Percentiles rank a stretch among this genome's conserved stretches.
These are phyloP conservation scores for Simalia tracyae DNA, from an alignment of 2,797 vertebrate species.

Conservation along the genomic window DNA sequence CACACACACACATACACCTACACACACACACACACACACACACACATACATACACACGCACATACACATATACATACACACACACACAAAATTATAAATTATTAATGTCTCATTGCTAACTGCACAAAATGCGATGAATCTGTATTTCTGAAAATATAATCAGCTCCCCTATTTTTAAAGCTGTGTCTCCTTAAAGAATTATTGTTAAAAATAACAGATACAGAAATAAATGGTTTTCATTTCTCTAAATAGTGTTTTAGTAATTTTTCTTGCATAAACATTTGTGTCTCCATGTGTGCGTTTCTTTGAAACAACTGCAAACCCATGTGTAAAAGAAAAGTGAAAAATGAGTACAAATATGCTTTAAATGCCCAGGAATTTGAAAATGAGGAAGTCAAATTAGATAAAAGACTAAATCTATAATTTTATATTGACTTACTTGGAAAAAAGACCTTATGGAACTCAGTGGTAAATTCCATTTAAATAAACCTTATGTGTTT, in stretches of 20 bases:
- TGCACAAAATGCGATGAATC: conserved; percentile 53
- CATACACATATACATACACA: neutral
- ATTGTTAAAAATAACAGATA: conserved; percentile 50
- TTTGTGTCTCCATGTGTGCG: neutral
- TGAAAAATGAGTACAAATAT: neutral
- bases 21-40: no score
- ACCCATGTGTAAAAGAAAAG: conserved; percentile 33
- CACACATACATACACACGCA: no score
- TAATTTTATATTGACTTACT: neutral
- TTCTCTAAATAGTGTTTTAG: neutral
- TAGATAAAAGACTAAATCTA: neutral
- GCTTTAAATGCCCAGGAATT: conserved; percentile 1
- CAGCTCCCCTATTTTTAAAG: neutral
- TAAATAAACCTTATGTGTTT: neutral
- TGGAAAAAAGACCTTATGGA: neutral
- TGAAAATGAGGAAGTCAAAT: conserved; percentile 31
- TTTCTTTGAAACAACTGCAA: neutral
- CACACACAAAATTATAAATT: conserved; percentile 53
- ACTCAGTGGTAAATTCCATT: neutral
- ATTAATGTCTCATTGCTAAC: conserved; percentile 46
- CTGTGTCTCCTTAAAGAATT: conserved; percentile 27
- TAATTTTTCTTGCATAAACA: neutral
- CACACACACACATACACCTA: no score
- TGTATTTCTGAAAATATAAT: conserved; percentile 56
- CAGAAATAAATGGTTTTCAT: conserved; percentile 43